Percentiles rank a stretch among this genome's conserved stretches.
Evolutionary conservation across 2,113 vertebrate genomes (phyloP).

Genomic region (Semnornis frantzii): DNA sequence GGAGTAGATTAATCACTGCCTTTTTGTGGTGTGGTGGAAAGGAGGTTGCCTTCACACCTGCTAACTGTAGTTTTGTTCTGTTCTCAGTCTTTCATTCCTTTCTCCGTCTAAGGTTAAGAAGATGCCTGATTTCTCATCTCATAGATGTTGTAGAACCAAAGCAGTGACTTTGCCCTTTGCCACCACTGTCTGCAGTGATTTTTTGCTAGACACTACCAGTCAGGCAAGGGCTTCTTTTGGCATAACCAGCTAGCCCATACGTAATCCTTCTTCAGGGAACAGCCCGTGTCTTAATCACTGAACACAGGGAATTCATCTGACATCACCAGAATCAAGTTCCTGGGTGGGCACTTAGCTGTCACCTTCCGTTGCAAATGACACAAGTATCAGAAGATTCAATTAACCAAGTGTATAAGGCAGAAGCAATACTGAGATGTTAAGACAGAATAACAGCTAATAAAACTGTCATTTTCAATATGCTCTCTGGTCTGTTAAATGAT

Average conservation of each 20-base stretch:
- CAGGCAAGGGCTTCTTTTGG: background rate
- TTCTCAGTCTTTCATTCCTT: background rate
- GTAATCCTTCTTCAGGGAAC: background rate
- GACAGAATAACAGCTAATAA: background rate
- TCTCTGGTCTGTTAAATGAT: background rate
- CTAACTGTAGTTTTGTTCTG: background rate
- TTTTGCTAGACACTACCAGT: background rate
- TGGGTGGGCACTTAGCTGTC: background rate
- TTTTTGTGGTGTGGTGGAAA: background rate
- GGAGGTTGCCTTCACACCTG: background rate
- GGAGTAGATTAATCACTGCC: conserved; percentile 28
- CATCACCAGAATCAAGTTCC: background rate
- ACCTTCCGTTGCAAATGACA: background rate
- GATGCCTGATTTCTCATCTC: background rate
- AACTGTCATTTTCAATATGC: background rate
- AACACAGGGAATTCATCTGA: background rate
- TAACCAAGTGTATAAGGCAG: background rate
- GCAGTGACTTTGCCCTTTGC: background rate
- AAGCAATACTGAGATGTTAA: background rate
- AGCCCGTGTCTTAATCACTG: background rate
- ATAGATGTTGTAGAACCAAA: background rate
- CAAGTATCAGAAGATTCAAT: background rate
- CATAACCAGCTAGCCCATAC: background rate
- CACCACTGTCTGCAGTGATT: background rate
- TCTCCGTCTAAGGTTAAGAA: background rate